Conservation (phyloP, 2,113 vertebrate species). For the Silurus meridionalis region DNA sequence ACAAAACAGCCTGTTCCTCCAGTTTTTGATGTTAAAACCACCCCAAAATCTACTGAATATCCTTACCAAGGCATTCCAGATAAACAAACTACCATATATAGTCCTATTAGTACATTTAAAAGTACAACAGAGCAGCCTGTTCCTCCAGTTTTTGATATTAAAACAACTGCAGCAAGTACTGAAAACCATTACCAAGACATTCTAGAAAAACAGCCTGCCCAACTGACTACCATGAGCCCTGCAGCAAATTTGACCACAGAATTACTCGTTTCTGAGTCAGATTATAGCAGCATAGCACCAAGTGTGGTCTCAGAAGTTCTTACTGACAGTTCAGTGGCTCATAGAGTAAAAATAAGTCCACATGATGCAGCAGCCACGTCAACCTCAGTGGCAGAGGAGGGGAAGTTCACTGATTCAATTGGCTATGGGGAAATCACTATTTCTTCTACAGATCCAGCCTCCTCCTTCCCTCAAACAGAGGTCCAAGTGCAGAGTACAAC, state of each 20-base stretch:
- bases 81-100: conserved; percentile 6
- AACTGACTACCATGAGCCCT: conserved; percentile 12
- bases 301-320: conserved; percentile 4
- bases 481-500: conserved; percentile 70
- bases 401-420: conserved; percentile 56
- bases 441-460: conserved; percentile 63
- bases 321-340: conserved; percentile 4
- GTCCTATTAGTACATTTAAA: background rate
- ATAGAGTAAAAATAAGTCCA: background rate
- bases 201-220: conserved; percentile 8
- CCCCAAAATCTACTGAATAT: conserved; percentile 26
- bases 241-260: conserved; percentile 3
- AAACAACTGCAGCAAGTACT: conserved; percentile 4
- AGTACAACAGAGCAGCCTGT: conserved; percentile 3
- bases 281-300: conserved; percentile 11
- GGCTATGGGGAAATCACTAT: conserved; percentile 54
- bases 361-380: conserved; percentile 47
- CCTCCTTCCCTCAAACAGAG: conserved; percentile 72
- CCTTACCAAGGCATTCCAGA: background rate
- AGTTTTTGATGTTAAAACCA: conserved; percentile 39
- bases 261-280: conserved; percentile 3
- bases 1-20: conserved; percentile 12
- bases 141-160: conserved; percentile 27
- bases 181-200: background rate
- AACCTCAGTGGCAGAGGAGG: conserved; percentile 34